phyloP scores from a whole-genome alignment of 1,140 invertebrate species.

The Scaptomyza pallida region DNA sequence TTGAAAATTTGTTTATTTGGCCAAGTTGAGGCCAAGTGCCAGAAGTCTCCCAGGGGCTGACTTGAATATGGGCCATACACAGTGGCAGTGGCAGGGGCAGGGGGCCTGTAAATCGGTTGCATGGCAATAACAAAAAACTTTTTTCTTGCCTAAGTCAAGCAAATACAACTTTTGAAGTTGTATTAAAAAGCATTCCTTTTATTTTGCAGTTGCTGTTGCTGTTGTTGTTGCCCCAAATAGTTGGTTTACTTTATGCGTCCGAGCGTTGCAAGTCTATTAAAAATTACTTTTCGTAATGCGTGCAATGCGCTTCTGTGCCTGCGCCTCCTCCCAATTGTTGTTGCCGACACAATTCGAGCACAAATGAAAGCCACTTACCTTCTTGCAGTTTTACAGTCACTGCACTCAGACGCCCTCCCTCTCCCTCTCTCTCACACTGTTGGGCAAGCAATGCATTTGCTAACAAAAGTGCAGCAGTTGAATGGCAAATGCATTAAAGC shows the following conservation, averaged over 20 bases:
- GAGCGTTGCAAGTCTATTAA: constrained; percentile 71
- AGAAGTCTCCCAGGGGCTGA: constrained; percentile 49
- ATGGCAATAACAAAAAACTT: constrained; percentile 57
- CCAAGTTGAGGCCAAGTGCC: constrained; percentile 52
- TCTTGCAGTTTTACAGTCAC: constrained; percentile 20
- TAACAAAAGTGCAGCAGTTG: neutral
- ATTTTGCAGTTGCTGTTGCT: constrained; percentile 14
- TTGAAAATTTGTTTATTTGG: constrained; percentile 80
- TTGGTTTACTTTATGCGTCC: constrained; percentile 63
- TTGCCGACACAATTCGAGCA: constrained; percentile 12
- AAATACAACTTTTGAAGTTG: constrained; percentile 74
- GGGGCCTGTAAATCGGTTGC: constrained; percentile 16
- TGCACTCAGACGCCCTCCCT: neutral
- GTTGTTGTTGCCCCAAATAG: constrained; percentile 39
- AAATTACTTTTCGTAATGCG: constrained; percentile 55
- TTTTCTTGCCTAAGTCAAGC: constrained; percentile 69
- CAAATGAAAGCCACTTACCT: constrained; percentile 12
- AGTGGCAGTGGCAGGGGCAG: neutral
- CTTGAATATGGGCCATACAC: neutral
- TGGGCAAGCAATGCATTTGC: too few relatives aligned
- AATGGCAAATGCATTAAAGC: constrained; percentile 1
- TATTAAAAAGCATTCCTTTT: constrained; percentile 60
- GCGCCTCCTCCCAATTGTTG: constrained; percentile 7
- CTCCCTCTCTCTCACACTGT: neutral
- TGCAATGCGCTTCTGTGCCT: neutral